Evolutionary conservation across 2,888 invertebrate genomes (phyloP).

Genomic region (Blera fallax): DNA sequence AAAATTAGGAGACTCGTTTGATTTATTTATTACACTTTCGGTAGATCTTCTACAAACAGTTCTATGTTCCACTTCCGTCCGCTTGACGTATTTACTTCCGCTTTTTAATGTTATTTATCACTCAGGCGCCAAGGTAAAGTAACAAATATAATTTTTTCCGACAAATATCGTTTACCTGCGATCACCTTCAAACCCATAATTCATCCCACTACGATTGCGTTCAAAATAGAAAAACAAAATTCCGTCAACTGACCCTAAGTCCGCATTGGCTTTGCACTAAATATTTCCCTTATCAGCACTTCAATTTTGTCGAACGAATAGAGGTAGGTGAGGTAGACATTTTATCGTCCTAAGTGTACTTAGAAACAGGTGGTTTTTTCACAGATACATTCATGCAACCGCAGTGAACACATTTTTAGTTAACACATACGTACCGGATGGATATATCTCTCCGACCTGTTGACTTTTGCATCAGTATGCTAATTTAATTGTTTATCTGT

Average conservation of each 20-base stretch:
- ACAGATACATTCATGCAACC: neutral
- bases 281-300: conserved; percentile 39
- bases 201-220: conserved; percentile 9
- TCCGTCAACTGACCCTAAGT: neutral
- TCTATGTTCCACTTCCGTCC: too few relatives aligned
- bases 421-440: neutral
- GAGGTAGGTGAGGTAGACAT: conserved; percentile 23
- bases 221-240: conserved; percentile 1
- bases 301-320: conserved; percentile 23
- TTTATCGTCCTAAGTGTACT: neutral
- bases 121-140: neutral
- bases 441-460: conserved; percentile 26
- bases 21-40: too few relatives aligned
- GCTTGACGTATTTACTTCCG: too few relatives aligned
- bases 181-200: conserved; percentile 23
- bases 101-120: neutral
- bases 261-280: neutral
- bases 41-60: too few relatives aligned
- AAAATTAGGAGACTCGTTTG: too few relatives aligned
- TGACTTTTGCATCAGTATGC: conserved; percentile 47
- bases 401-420: neutral
- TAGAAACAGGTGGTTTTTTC: conserved; percentile 15
- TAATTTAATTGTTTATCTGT: conserved; percentile 58
- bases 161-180: too few relatives aligned
- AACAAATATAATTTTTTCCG: too few relatives aligned